These are phyloP conservation scores for Dasypus novemcinctus DNA, from an alignment of 2,113 vertebrate species.

Conservation along the genomic window DNA sequence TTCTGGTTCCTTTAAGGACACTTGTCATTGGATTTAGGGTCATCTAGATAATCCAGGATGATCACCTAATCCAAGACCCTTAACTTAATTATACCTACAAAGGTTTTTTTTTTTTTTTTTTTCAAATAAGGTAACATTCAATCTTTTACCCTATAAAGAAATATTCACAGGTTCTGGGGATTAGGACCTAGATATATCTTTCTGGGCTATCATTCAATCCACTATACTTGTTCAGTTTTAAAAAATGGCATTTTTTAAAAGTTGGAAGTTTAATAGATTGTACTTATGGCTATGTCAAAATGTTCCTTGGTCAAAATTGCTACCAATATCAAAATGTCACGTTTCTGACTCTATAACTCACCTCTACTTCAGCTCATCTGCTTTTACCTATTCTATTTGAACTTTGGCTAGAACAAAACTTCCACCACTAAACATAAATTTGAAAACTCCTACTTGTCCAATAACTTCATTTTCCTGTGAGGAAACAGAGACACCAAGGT, in stretches of 20 bases:
- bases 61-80: background rate
- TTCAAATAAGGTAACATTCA: background rate
- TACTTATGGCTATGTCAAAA: background rate
- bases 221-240: background rate
- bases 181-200: background rate
- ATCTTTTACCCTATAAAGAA: background rate
- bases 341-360: background rate
- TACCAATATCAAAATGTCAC: background rate
- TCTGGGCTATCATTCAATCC: background rate
- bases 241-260: constrained; percentile 2
- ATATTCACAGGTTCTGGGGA: background rate
- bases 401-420: background rate
- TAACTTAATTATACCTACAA: background rate
- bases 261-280: background rate
- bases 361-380: background rate
- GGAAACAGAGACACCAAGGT: background rate
- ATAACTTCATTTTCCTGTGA: constrained; percentile 9
- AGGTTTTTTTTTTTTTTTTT: background rate
- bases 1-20: background rate
- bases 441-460: background rate
- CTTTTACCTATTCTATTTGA: background rate
- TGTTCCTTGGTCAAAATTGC: background rate
- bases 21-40: background rate
- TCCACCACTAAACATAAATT: background rate
- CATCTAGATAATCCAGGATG: background rate